Evolutionary conservation across 2,113 vertebrate species (phyloP), one percentile per base, ranked within the genome.

Genomic region (Protobothrops flavoviridis): DNA sequence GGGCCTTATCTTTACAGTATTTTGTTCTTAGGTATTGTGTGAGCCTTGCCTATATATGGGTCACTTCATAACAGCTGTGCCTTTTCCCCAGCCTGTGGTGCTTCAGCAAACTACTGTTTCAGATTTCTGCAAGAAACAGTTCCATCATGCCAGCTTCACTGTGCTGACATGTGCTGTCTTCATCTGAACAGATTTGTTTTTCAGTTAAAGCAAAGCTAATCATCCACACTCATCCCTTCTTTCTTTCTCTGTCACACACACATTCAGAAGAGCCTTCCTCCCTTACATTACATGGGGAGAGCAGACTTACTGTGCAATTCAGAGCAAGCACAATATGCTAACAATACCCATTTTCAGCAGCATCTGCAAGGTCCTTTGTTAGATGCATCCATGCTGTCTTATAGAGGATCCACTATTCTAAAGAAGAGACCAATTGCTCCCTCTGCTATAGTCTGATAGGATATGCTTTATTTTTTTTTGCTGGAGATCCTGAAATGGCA

Each of bases 321-420:
- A 53, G 57, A 43, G n/a, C 50, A 24, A 39, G 12, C 26, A 50
- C 13, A 61, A 33, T 52, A 85, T 39, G 26, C 17, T 33, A 81
- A 59, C 33, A 85, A 43, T 85, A 85, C 50, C 69, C 43, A 89
- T 89, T 92, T 89, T 92, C 21, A n/a, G 15, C 21, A 69, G n/a
- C 8, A 45, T 21, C 86, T 39, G 86, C 64, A 24, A 92, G 88
- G 93, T 91, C 53, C 89, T 86, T 86, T 87, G 39, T 90, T 93
- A 96, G 93, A 95, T 95, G 90, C 94, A 92, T 95, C 29, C 85
- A 81, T 95, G 93, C 64, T 56, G 89, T 93, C 96, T 88, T 93
- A 91, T 93, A 85, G 86, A 88, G 93, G 93, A 93, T 92, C 91
- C 91, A 3, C 93, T 92, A 90, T 93, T 93, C 91, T 87, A 94